These are phyloP conservation scores for Azemiops feae DNA, from an alignment of 2,113 vertebrate species.

Conservation along the genomic window DNA sequence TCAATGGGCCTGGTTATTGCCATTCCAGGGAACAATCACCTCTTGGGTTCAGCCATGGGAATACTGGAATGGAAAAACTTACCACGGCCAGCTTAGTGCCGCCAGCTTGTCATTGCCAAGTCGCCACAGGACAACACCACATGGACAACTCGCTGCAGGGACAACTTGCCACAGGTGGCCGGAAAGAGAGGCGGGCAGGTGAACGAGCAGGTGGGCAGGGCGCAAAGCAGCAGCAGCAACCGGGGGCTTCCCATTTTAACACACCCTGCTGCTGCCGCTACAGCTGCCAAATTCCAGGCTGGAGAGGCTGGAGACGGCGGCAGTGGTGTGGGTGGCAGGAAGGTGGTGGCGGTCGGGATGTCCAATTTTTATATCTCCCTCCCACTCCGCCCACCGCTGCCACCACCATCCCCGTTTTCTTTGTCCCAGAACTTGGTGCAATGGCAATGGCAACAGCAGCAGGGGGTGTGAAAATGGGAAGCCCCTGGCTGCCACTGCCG, in stretches of 20 bases:
- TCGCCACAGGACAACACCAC: neutral
- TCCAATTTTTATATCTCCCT: neutral
- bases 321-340: neutral
- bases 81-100: neutral
- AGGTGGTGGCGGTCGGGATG: neutral
- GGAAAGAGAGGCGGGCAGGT: too few relatives aligned
- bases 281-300: neutral
- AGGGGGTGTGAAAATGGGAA: neutral
- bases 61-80: neutral
- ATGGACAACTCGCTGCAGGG: neutral
- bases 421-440: neutral
- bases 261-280: neutral
- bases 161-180: neutral
- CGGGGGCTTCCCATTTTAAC: neutral
- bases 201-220: neutral
- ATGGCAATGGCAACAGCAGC: neutral
- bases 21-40: neutral
- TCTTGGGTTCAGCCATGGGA: constrained; percentile 4
- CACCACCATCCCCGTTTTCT: neutral
- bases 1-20: neutral
- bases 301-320: neutral
- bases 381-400: neutral
- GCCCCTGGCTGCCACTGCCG: neutral
- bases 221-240: neutral
- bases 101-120: neutral